Conservation (phyloP, 2,797 vertebrate species). For the Mus caroli region DNA sequence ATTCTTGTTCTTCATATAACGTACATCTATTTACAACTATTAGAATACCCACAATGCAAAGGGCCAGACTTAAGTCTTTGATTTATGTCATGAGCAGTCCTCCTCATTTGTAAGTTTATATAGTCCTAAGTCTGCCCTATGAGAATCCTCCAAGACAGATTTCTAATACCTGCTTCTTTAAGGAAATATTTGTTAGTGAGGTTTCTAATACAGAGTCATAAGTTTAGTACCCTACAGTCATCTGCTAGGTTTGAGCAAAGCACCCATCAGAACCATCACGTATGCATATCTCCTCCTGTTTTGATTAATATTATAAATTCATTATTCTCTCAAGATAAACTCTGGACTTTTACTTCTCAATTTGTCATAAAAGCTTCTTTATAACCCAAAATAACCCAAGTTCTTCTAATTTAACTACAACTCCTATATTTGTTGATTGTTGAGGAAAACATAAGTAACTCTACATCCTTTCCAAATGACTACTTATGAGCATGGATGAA, state of each 20-base stretch:
- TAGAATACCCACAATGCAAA: not conserved
- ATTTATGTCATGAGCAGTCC: constrained; percentile 1
- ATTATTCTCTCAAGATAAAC: not conserved
- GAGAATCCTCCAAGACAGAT: constrained; percentile 9
- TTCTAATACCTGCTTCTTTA: not conserved
- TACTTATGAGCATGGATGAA: not conserved
- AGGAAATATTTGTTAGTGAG: not conserved
- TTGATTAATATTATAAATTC: not conserved
- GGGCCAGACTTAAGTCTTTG: not conserved
- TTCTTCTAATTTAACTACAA: not conserved
- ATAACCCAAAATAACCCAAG: not conserved
- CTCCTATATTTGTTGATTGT: constrained; percentile 14
- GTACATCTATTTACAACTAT: not conserved
- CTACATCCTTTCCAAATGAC: not conserved
- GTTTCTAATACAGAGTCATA: not conserved
- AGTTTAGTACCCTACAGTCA: not conserved
- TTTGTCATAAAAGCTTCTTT: not conserved
- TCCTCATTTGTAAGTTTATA: not conserved
- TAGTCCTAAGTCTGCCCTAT: not conserved
- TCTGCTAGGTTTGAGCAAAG: not conserved
- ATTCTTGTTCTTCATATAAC: constrained; percentile 5
- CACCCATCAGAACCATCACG: not conserved
- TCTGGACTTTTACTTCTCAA: not conserved
- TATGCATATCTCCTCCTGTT: not conserved
- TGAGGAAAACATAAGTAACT: not conserved